Conservation (phyloP, 2,888 invertebrate species). For the Copidosoma aretas region DNA sequence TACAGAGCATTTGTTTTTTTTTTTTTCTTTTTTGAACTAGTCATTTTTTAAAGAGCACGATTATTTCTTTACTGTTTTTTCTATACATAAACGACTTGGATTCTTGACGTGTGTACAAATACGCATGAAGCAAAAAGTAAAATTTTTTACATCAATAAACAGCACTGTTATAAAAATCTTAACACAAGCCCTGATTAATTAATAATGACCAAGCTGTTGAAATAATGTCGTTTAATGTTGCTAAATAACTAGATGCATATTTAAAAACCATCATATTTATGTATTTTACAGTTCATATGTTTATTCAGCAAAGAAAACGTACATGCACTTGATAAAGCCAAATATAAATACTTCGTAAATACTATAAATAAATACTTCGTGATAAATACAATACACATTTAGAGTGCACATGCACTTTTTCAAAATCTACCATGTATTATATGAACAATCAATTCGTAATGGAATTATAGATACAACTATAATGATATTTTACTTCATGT, state of each 20-base stretch:
- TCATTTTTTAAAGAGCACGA: slow-evolving; percentile 63
- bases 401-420: slow-evolving; percentile 37
- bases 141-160: slow-evolving; percentile 32
- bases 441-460: too few relatives aligned
- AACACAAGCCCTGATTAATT: slow-evolving; percentile 19
- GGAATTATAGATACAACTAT: slow-evolving; percentile 1
- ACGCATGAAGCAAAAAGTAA: slow-evolving; percentile 37
- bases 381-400: slow-evolving; percentile 12
- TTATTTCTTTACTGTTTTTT: slow-evolving; percentile 30
- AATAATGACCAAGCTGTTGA: slow-evolving; percentile 23
- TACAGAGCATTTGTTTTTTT: slow-evolving; percentile 41
- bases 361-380: slow-evolving; percentile 25
- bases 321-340: slow-evolving; percentile 41
- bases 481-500: too few relatives aligned
- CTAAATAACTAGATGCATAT: slow-evolving; percentile 5
- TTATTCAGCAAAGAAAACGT: slow-evolving; percentile 40
- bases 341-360: slow-evolving; percentile 30
- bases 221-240: background rate
- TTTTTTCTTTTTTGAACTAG: slow-evolving; percentile 48
- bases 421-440: slow-evolving; percentile 11
- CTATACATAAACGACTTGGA: slow-evolving; percentile 37
- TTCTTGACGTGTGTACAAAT: slow-evolving; percentile 38
- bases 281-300: slow-evolving; percentile 40
- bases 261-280: slow-evolving; percentile 25
- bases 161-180: slow-evolving; percentile 25